Conservation (phyloP, 2,797 vertebrate species). For the Lindbergichthys nudifrons region DNA sequence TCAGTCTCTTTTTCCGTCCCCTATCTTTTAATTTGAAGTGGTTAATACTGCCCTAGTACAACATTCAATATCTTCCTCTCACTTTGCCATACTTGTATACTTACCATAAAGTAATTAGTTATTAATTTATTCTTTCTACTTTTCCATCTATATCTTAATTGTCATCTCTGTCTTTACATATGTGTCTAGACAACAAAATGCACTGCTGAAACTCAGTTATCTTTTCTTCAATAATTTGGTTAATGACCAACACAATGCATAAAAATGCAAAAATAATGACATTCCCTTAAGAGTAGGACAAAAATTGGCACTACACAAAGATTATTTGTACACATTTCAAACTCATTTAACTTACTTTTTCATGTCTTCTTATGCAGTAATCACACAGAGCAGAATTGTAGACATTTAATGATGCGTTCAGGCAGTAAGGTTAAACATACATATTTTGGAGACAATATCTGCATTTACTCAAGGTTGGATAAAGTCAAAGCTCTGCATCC, state of each 20-base stretch:
- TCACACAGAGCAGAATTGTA: background rate
- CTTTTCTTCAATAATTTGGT: background rate
- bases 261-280: background rate
- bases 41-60: slow-evolving; percentile 13
- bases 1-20: slow-evolving; percentile 1
- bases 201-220: no score
- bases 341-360: background rate
- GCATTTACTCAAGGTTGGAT: background rate
- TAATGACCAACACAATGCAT: background rate
- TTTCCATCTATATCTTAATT: background rate
- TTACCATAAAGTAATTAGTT: background rate
- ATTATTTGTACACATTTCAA: slow-evolving; percentile 2
- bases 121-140: background rate
- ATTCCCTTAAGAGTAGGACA: background rate
- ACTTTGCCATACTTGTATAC: background rate
- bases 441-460: background rate
- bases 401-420: background rate
- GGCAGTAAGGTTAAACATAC: background rate
- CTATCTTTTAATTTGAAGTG: slow-evolving; percentile 9
- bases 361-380: background rate
- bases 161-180: no score
- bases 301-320: background rate
- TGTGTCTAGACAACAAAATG: background rate
- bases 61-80: background rate
- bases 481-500: background rate